phyloP scores from a whole-genome alignment of 1,140 invertebrate genomes.

The Zophobas morio region DNA sequence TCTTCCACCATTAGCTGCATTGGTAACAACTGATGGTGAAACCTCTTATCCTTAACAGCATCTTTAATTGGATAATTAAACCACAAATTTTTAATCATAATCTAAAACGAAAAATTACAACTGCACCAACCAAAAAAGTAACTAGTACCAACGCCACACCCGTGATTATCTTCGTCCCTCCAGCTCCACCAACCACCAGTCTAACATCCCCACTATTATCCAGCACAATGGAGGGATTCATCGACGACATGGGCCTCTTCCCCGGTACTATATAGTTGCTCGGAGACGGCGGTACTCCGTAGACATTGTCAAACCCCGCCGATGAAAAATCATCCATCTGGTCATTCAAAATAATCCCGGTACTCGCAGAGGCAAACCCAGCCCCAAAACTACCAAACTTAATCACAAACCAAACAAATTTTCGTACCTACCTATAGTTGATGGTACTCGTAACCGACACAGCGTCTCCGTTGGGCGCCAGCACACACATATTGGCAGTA shows the following conservation, averaged over 20 bases:
- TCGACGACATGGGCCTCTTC: slow-evolving; percentile 92
- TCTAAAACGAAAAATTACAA: slow-evolving; percentile 61
- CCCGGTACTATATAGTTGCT: slow-evolving; percentile 85
- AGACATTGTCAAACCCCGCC: slow-evolving; percentile 84
- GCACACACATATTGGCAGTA: slow-evolving; percentile 91
- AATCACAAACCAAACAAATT: no score
- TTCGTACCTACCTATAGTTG: slow-evolving; percentile 86
- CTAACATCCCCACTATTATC: slow-evolving; percentile 76
- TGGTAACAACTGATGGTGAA: slow-evolving; percentile 77
- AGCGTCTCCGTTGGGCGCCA: slow-evolving; percentile 91
- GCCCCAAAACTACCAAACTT: slow-evolving; percentile 76
- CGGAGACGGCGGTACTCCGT: slow-evolving; percentile 83
- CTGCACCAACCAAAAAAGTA: slow-evolving; percentile 17
- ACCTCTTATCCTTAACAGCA: slow-evolving; percentile 57
- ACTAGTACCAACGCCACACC: slow-evolving; percentile 78
- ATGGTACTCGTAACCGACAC: slow-evolving; percentile 94
- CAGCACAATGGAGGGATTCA: slow-evolving; percentile 87
- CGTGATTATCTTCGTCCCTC: slow-evolving; percentile 92
- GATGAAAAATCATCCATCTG: slow-evolving; percentile 97
- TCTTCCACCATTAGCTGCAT: slow-evolving; percentile 77
- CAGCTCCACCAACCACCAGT: slow-evolving; percentile 87
- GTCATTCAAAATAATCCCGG: slow-evolving; percentile 94
- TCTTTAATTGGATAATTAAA: slow-evolving; percentile 57
- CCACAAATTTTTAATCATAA: slow-evolving; percentile 65
- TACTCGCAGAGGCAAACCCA: slow-evolving; percentile 77